A percentile compares a stretch with the other conserved stretches of the same genome.
Conservation (phyloP, 2,797 vertebrate genomes). For the Dicrostonyx torquatus region DNA sequence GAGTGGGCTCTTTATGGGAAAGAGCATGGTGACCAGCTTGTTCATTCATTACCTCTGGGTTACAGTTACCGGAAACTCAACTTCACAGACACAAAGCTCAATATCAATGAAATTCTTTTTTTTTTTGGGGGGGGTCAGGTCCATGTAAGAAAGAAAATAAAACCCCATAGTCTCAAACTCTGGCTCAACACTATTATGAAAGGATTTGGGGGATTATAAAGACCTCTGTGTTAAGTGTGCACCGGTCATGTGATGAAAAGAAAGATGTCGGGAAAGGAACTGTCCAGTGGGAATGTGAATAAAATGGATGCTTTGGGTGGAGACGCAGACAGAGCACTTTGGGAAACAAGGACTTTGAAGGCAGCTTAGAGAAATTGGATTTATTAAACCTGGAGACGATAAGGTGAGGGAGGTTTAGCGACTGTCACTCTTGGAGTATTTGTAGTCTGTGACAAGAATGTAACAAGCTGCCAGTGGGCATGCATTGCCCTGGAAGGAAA, state of each 20-base stretch:
- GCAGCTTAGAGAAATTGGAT: conserved; percentile 51
- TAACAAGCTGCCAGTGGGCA: background rate
- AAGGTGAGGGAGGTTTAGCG: background rate
- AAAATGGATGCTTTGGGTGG: background rate
- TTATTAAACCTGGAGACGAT: conserved; percentile 53
- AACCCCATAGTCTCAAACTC: background rate
- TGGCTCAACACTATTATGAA: background rate
- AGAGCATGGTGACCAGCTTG: background rate
- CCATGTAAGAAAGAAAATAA: background rate
- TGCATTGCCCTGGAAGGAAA: conserved; percentile 49
- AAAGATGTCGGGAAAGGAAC: conserved; percentile 12
- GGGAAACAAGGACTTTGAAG: conserved; percentile 36
- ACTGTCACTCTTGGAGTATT: conserved; percentile 61
- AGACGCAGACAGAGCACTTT: conserved; percentile 4
- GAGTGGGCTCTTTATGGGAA: background rate
- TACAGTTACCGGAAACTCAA: conserved; percentile 20
- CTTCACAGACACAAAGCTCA: background rate
- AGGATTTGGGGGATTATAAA: background rate
- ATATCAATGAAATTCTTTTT: conserved; percentile 4
- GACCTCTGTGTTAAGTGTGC: background rate
- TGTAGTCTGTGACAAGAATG: conserved; percentile 14
- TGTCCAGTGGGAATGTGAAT: background rate
- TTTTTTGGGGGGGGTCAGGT: background rate
- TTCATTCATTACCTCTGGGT: background rate
- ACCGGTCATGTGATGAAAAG: background rate